Conservation (phyloP, 1,140 invertebrate genomes). For the Dufourea novaeangliae region DNA sequence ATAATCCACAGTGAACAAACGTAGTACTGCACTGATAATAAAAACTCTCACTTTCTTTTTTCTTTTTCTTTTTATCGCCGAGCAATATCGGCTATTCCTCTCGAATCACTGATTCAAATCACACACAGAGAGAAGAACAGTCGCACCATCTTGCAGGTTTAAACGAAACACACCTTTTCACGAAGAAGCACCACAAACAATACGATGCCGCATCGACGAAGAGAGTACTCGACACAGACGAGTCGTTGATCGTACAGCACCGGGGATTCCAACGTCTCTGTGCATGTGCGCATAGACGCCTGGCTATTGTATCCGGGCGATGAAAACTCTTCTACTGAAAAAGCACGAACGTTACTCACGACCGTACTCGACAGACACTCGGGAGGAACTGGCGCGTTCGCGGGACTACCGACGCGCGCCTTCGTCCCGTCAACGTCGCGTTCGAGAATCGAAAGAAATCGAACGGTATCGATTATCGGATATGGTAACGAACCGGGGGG, state of each 20-base stretch:
- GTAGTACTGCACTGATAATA: constrained; percentile 39
- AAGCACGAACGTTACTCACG: constrained; percentile 35
- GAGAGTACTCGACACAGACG: constrained; percentile 20
- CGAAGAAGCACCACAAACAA: constrained; percentile 45
- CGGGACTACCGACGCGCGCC: constrained; percentile 32
- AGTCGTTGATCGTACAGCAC: constrained; percentile 19
- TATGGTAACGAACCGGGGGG: neutral
- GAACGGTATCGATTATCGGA: constrained; percentile 10
- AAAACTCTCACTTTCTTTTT: constrained; percentile 45
- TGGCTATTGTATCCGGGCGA: constrained; percentile 24
- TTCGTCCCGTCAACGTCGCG: constrained; percentile 13
- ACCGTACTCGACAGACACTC: neutral
- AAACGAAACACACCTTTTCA: constrained; percentile 15
- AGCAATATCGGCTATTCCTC: constrained; percentile 33
- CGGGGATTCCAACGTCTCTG: constrained; percentile 18
- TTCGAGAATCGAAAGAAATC: constrained; percentile 2
- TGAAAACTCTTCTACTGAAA: constrained; percentile 28
- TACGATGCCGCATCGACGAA: constrained; percentile 19
- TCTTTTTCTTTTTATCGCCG: constrained; percentile 1
- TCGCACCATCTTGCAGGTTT: constrained; percentile 41
- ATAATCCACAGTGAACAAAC: constrained; percentile 47
- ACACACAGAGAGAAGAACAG: constrained; percentile 25
- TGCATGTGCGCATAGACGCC: neutral
- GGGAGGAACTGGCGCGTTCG: constrained; percentile 15
- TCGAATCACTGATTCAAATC: constrained; percentile 39